phyloP scores from a whole-genome alignment of 2,888 invertebrate genomes.

The Melieria crassipennis region DNA sequence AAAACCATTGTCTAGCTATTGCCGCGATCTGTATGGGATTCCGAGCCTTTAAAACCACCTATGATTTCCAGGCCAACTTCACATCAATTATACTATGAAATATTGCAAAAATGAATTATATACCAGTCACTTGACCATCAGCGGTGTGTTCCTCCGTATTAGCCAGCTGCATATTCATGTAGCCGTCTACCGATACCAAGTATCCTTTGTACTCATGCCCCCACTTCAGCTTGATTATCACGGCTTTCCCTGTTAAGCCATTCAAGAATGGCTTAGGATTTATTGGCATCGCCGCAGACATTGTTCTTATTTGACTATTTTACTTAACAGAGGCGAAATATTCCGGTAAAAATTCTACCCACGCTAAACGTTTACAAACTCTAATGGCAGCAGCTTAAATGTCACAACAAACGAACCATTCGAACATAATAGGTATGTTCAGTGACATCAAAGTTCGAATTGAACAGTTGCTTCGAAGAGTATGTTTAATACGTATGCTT shows the following conservation, averaged over 20 bases:
- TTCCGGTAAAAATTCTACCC: constrained; percentile 8
- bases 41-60: no score
- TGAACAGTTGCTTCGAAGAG: no score
- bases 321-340: background rate
- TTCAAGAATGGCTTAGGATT: constrained; percentile 99
- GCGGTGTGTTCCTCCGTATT: constrained; percentile 98
- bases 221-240: constrained; percentile 98
- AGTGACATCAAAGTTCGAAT: no score
- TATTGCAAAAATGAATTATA: background rate
- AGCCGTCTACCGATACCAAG: constrained; percentile 96
- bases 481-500: no score
- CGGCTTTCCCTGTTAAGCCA: constrained; percentile 96
- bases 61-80: no score
- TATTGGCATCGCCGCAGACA: constrained; percentile 88
- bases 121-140: constrained; percentile 89
- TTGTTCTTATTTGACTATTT: constrained; percentile 44
- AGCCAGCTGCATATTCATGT: constrained; percentile 98
- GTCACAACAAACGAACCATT: background rate
- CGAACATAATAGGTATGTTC: no score
- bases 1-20: background rate
- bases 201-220: constrained; percentile 99
- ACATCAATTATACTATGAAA: no score
- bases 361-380: constrained; percentile 12
- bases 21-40: no score
- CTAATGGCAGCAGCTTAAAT: background rate